Evolutionary conservation across 1,140 invertebrate genomes (phyloP).

Genomic region (Catajapyx aquilonaris): DNA sequence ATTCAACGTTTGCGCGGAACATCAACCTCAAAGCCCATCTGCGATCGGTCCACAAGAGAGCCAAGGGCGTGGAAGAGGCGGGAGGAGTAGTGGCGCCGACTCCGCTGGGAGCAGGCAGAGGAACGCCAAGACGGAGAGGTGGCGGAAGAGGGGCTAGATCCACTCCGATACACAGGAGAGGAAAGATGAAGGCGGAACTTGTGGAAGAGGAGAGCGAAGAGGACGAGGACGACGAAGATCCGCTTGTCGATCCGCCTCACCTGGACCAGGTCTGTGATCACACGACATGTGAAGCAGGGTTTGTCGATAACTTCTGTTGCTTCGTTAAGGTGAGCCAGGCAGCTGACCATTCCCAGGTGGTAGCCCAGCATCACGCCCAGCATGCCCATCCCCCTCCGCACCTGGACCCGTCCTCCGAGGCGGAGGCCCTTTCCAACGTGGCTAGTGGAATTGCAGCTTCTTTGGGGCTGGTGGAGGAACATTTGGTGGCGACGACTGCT

Average conservation of each 20-base stretch:
- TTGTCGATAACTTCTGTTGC: no score
- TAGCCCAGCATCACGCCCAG: neutral
- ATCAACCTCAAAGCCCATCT: conserved; percentile 41
- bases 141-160: conserved; percentile 6
- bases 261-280: neutral
- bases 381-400: conserved; percentile 9
- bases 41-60: conserved; percentile 32
- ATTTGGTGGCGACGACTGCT: conserved; percentile 2
- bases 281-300: no score
- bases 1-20: conserved; percentile 36
- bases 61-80: conserved; percentile 16
- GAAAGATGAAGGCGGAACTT: conserved; percentile 2
- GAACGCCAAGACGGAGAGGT: conserved; percentile 13
- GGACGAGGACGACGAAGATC: neutral
- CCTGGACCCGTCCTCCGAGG: conserved; percentile 24
- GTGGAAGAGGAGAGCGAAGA: neutral
- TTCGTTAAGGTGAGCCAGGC: no score
- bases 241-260: neutral
- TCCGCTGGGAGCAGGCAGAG: conserved; percentile 10
- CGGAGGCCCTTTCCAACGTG: conserved; percentile 29
- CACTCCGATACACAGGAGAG: conserved; percentile 7
- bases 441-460: conserved; percentile 31
- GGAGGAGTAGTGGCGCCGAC: conserved; percentile 9
- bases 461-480: conserved; percentile 27
- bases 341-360: no score